phyloP scores from a whole-genome alignment of 2,797 vertebrate genomes.

The Oophaga sylvatica region DNA sequence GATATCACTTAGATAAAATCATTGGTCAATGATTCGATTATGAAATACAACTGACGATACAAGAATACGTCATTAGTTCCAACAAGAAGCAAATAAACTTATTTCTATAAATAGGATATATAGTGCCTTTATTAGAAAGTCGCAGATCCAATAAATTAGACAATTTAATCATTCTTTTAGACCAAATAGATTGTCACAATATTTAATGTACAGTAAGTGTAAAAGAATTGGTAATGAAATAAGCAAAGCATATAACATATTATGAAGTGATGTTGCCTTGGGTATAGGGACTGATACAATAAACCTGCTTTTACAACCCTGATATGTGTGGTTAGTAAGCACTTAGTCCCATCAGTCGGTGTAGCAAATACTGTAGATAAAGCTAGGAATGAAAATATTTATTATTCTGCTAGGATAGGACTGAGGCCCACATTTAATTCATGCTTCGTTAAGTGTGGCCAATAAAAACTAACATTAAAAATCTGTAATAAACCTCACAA shows the following conservation, averaged over 20 bases:
- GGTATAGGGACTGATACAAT: conserved; percentile 1
- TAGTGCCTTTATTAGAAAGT: not conserved
- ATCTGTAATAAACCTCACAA: conserved; percentile 38
- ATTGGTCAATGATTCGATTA: not conserved
- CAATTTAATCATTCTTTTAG: conserved; percentile 17
- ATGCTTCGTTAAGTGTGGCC: conserved; percentile 28
- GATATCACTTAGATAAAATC: not conserved
- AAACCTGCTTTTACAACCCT: conserved; percentile 28
- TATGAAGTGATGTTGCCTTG: conserved; percentile 16
- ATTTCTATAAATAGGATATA: not conserved
- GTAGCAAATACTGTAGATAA: conserved; percentile 23
- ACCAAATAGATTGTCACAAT: conserved; percentile 8
- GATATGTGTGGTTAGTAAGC: conserved; percentile 5
- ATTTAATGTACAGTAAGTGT: not conserved
- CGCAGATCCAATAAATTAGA: not conserved
- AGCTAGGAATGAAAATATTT: conserved; percentile 35
- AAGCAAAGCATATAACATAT: not conserved
- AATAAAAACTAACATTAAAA: conserved; percentile 33
- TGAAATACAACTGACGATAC: not conserved
- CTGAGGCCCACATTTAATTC: conserved; percentile 10
- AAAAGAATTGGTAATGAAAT: conserved; percentile 13
- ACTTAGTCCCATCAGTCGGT: conserved; percentile 24
- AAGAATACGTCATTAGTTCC: conserved; percentile 6
- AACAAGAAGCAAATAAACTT: not conserved
- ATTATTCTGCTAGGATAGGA: conserved; percentile 14